Conservation (phyloP, 1,140 invertebrate species). For the Pollicipes pollicipes region DNA sequence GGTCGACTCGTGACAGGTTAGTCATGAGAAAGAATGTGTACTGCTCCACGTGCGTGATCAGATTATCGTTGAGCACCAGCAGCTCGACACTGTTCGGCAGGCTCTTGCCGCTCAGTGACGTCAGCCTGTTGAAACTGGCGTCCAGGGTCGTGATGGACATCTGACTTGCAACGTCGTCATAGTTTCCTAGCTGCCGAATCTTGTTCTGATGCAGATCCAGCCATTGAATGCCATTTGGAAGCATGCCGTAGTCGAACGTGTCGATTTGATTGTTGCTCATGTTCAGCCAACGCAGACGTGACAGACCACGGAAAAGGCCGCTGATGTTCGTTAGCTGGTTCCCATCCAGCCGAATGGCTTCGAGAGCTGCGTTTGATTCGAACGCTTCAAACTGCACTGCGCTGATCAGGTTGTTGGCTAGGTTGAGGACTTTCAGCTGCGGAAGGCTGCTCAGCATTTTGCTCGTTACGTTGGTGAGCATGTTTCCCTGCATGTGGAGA, state of each 20-base stretch:
- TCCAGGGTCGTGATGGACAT: conserved; percentile 42
- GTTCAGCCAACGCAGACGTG: conserved; percentile 64
- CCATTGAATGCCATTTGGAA: conserved; percentile 72
- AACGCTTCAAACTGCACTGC: not conserved
- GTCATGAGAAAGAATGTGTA: conserved; percentile 71
- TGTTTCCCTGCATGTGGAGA: conserved; percentile 67
- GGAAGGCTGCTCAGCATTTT: conserved; percentile 23
- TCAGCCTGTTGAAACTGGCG: conserved; percentile 69
- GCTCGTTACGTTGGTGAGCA: conserved; percentile 58
- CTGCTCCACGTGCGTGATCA: conserved; percentile 28
- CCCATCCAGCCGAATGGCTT: conserved; percentile 58
- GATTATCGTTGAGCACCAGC: not conserved
- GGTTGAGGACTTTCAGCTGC: not conserved
- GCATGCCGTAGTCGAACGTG: conserved; percentile 77
- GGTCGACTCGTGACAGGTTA: conserved; percentile 61
- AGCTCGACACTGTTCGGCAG: conserved; percentile 43
- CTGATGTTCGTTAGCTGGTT: conserved; percentile 73
- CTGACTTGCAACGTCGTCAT: conserved; percentile 65
- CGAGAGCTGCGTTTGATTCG: not conserved
- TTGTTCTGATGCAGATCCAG: conserved; percentile 70
- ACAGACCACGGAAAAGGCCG: conserved; percentile 59
- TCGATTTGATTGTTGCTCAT: conserved; percentile 67
- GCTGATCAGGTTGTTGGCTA: not conserved
- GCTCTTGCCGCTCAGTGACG: conserved; percentile 51
- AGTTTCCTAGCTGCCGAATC: conserved; percentile 56